A percentile compares a stretch with the other conserved stretches of the same genome.
Conservation (phyloP, 2,888 invertebrate genomes). For the Dolichomitus sp. region DNA sequence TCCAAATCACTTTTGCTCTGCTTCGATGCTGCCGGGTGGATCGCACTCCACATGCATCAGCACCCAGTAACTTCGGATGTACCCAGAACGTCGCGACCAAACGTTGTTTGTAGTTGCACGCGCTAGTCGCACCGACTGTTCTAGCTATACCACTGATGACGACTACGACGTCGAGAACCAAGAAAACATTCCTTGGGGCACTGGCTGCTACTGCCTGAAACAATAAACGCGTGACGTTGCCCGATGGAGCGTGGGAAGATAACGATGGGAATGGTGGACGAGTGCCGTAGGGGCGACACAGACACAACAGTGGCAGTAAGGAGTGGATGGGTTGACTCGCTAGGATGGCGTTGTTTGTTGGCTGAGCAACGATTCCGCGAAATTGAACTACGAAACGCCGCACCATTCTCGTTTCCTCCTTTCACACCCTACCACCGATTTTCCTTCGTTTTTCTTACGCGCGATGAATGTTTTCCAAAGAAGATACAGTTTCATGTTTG, state of each 20-base stretch:
- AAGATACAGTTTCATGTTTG: slow-evolving; percentile 34
- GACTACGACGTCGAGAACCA: slow-evolving; percentile 67
- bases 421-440: slow-evolving; percentile 59
- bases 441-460: slow-evolving; percentile 32
- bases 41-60: slow-evolving; percentile 33
- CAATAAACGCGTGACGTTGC: slow-evolving; percentile 77
- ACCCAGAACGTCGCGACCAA: slow-evolving; percentile 26
- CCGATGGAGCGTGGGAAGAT: slow-evolving; percentile 79
- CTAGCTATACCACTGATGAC: slow-evolving; percentile 18
- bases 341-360: slow-evolving; percentile 76
- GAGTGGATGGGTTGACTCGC: slow-evolving; percentile 52
- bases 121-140: slow-evolving; percentile 22
- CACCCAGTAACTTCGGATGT: slow-evolving; percentile 43
- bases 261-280: slow-evolving; percentile 74
- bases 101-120: slow-evolving; percentile 75
- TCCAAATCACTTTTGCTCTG: slow-evolving; percentile 81
- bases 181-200: slow-evolving; percentile 75
- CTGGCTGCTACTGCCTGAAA: slow-evolving; percentile 73
- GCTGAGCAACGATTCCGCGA: slow-evolving; percentile 74
- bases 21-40: slow-evolving; percentile 56
- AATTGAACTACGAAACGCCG: slow-evolving; percentile 72
- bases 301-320: slow-evolving; percentile 35
- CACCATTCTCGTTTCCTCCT: slow-evolving; percentile 62
- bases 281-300: slow-evolving; percentile 51
- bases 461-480: slow-evolving; percentile 11